phyloP scores from a whole-genome alignment of 2,888 invertebrate genomes.

The Apodemia duryi region DNA sequence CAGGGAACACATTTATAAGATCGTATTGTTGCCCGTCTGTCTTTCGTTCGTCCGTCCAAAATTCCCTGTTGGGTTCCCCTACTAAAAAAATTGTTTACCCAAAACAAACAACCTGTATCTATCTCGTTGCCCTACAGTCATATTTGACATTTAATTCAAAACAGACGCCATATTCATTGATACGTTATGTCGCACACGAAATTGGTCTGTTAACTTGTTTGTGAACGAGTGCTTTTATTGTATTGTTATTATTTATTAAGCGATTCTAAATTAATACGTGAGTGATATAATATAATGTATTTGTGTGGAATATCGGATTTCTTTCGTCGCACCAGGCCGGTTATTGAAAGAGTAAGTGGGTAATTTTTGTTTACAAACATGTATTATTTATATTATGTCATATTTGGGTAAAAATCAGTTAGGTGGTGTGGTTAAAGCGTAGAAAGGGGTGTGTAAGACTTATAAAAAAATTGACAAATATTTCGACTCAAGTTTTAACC shows the following conservation, averaged over 20 bases:
- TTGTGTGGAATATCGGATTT: conserved; percentile 62
- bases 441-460: no score
- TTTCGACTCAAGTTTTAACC: no score
- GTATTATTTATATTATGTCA: no score
- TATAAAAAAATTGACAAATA: no score
- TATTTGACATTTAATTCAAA: not conserved
- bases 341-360: conserved; percentile 53
- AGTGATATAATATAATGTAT: conserved; percentile 42
- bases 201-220: not conserved
- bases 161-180: conserved; percentile 12
- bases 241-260: conserved; percentile 3
- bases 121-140: not conserved
- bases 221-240: not conserved
- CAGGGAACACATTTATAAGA: no score
- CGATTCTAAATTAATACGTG: no score
- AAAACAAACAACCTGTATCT: conserved; percentile 15
- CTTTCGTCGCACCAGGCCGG: conserved; percentile 51
- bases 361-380: conserved; percentile 3
- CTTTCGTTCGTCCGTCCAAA: no score
- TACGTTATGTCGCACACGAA: not conserved
- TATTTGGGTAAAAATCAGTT: no score
- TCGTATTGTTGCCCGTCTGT: no score
- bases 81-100: not conserved
- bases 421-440: no score
- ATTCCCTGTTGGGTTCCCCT: no score